phyloP scores from a whole-genome alignment of 2,113 vertebrate genomes.

The Xiphophorus maculatus region DNA sequence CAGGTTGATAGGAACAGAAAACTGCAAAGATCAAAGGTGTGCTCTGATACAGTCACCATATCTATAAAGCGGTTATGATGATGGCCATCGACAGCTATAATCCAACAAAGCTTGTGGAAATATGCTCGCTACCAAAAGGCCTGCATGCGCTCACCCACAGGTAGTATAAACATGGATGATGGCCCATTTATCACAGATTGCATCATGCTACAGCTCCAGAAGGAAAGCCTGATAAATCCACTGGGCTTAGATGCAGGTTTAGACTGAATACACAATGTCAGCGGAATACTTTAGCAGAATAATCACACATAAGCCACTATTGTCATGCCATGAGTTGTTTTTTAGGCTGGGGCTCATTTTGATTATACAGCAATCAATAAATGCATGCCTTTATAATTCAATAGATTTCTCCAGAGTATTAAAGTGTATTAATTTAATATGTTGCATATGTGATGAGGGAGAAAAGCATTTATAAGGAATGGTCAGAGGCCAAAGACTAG shows the following conservation, averaged over 20 bases:
- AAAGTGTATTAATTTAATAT: too few relatives aligned
- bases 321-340: constrained; percentile 9
- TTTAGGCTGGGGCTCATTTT: not conserved
- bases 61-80: constrained; percentile 13
- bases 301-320: constrained; percentile 36
- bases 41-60: constrained; percentile 11
- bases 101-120: constrained; percentile 33
- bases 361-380: not conserved
- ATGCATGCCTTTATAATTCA: not conserved
- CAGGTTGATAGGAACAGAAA: not conserved
- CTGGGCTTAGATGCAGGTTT: constrained; percentile 38
- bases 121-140: not conserved
- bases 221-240: constrained; percentile 48
- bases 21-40: constrained; percentile 1
- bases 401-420: too few relatives aligned
- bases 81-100: constrained; percentile 23
- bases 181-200: constrained; percentile 34
- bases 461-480: too few relatives aligned
- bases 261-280: constrained; percentile 37
- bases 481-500: too few relatives aligned
- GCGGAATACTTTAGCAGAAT: constrained; percentile 33
- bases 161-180: constrained; percentile 21
- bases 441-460: too few relatives aligned
- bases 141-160: not conserved
- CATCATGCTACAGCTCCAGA: constrained; percentile 30